Evolutionary conservation across 1,140 invertebrate genomes (phyloP), one percentile per base, ranked within the genome.

Genomic region (Caenorhabditis brenneri): DNA sequence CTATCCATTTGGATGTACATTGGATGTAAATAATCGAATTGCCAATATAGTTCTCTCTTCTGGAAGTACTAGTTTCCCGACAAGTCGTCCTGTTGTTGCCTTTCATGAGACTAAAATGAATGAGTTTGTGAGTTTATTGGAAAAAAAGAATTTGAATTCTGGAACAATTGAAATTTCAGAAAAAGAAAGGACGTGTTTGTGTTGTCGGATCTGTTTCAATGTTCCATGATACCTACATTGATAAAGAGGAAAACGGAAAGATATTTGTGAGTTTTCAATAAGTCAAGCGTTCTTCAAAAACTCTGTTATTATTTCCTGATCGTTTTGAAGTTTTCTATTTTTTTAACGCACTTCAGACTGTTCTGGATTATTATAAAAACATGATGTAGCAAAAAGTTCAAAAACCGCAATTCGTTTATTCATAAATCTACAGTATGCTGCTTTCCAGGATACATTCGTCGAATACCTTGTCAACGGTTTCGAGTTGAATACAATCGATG

Each of bases 1-100:
- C 12, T 99, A 98, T 92, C 96, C 97, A 0, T 97, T 95, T 92
- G 97, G 97, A 29, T 95, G 96, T 42, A 98, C 97, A 0, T 91
- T 99, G 55, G 98, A 96, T 90, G 96, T 99, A 0, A 95, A 94
- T 79, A 95, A 95, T 89, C 96, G 97, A 12, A 10, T 24, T 9
- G 94, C 96, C 0, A 93, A 94, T 27, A 94, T 96, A 60, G 93
- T 96, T 6, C 91, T 99, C 46, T 97, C 96, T 7, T 96, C 95
- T 85, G 97, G 97, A 58, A 95, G 94, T 81, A 94, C 96, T 3
- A 95, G 96, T 31, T 97, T 96, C 92, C 97, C 97, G 29, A 94
- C 96, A 5, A 96, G 96, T 91, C 93, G 97, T 88, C 96, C 97
- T 0, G 92, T 98, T 46, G 95, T 95, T 85, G 96, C 96, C 0